phyloP scores from a whole-genome alignment of 2,888 invertebrate species.

The Callosobruchus maculatus region DNA sequence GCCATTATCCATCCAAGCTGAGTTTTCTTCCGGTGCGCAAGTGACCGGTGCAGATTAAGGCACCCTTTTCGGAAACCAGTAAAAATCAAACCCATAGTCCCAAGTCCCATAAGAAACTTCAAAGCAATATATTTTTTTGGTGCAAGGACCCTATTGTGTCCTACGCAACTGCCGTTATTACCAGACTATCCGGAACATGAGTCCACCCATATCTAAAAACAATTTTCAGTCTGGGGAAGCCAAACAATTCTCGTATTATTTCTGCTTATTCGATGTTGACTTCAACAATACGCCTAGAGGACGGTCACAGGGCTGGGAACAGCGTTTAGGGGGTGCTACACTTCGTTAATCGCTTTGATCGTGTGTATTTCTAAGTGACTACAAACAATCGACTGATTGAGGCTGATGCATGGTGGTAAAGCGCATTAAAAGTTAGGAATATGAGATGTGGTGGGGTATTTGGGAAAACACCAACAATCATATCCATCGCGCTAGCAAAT shows the following conservation, averaged over 20 bases:
- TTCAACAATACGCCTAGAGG: constrained; percentile 44
- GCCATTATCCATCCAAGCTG: too few species aligned
- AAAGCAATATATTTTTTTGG: too few species aligned
- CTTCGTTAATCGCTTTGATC: constrained; percentile 19
- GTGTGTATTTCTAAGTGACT: neutral
- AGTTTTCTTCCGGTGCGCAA: too few species aligned
- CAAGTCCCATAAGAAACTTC: too few species aligned
- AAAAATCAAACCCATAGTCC: too few species aligned
- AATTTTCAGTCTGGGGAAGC: constrained; percentile 28
- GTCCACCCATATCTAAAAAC: neutral
- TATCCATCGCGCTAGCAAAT: constrained; percentile 9
- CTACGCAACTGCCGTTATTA: constrained; percentile 7
- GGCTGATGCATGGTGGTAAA: neutral
- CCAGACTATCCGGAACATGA: neutral
- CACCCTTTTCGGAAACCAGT: too few species aligned
- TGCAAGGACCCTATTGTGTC: too few species aligned
- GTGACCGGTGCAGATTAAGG: too few species aligned
- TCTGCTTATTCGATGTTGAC: constrained; percentile 29
- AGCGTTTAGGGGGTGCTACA: constrained; percentile 21
- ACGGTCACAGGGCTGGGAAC: constrained; percentile 26
- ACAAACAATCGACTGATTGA: neutral
- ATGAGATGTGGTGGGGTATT: neutral
- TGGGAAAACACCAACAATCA: neutral
- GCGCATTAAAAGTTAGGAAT: neutral
- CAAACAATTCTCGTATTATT: constrained; percentile 28